Conservation (phyloP, 2,113 vertebrate species). For the Suricata suricatta region DNA sequence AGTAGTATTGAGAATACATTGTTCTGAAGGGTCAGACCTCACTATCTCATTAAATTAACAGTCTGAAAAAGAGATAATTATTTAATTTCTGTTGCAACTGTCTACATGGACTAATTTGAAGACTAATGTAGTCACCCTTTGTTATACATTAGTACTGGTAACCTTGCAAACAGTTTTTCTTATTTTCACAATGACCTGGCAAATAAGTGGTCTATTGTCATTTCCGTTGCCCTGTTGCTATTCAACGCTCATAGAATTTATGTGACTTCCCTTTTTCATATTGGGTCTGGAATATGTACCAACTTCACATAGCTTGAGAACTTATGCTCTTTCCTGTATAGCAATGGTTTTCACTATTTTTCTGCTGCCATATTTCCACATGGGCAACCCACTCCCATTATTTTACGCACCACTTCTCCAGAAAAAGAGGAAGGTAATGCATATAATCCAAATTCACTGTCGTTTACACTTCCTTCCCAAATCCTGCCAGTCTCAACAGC, state of each 20-base stretch:
- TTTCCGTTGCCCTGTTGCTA: background rate
- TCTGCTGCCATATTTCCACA: background rate
- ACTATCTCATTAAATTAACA: background rate
- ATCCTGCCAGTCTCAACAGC: background rate
- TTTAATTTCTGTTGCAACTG: slow-evolving; percentile 28
- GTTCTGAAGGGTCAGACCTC: background rate
- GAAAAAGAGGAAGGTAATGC: background rate
- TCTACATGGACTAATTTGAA: background rate
- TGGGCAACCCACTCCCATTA: background rate
- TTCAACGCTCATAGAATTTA: slow-evolving; percentile 19
- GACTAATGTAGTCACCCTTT: background rate
- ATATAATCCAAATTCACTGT: background rate
- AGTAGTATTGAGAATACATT: background rate
- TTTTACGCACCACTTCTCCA: slow-evolving; percentile 6
- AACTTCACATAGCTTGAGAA: slow-evolving; percentile 16
- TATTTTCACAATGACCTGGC: background rate
- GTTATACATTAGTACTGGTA: background rate
- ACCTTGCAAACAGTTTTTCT: background rate
- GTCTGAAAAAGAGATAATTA: background rate
- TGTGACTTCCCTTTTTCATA: background rate
- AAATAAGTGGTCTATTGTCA: background rate
- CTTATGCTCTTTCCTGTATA: background rate
- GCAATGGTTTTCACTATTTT: background rate
- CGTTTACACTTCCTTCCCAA: background rate
- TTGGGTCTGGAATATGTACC: background rate